Base-by-base conservation (phyloP, 2,797 vertebrate species). In the Takifugu rubripes region DNA sequence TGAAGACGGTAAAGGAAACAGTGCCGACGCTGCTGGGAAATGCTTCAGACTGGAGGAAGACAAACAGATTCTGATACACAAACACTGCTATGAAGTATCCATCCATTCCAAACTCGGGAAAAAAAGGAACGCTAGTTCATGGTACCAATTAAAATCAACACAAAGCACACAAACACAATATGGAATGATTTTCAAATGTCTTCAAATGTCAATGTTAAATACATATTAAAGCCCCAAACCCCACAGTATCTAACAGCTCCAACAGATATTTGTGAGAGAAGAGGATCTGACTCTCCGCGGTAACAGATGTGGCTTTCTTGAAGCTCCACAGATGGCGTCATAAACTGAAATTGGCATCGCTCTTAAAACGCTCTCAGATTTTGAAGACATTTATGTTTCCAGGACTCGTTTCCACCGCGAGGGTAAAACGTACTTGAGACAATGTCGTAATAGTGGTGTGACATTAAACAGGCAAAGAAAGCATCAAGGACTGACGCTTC, bases 281-380 rank as follows among this genome's bases (percentile, higher is more conserved):
- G 73, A 75, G 80, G 85, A 78, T 59, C 72, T 79, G 60, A 78
- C 84, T 77, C 63, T 68, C 68, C 73, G 69, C 76, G 46, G 29
- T 70, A 77, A 66, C 70, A 82, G 85, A 88, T 79, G 82, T 68
- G 79, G 69, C 67, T 85, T 80, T 81, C 79, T 86, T 60, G 78
- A 83, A 89, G 88, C 89, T 89, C 88, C 90, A 88, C 90, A 90
- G 89, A 91, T 90, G 90, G 86, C 81, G 85, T 79, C 82, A 89
- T 89, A 86, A 90, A 89, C 88, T 82, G 66, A 85, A 88, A 88
- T 78, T 72, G 78, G 68, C 78, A 74, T 82, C 82, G 81, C 75
- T 81, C 81, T 87, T 88, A 86, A 88, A 90, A 91, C 84, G 85
- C 81, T 78, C 64, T 79, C 74, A 83, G 84, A 79, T 82, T 75